These are phyloP conservation scores for Phortica variegata DNA, from an alignment of 1,140 invertebrate species.

Conservation along the genomic window DNA sequence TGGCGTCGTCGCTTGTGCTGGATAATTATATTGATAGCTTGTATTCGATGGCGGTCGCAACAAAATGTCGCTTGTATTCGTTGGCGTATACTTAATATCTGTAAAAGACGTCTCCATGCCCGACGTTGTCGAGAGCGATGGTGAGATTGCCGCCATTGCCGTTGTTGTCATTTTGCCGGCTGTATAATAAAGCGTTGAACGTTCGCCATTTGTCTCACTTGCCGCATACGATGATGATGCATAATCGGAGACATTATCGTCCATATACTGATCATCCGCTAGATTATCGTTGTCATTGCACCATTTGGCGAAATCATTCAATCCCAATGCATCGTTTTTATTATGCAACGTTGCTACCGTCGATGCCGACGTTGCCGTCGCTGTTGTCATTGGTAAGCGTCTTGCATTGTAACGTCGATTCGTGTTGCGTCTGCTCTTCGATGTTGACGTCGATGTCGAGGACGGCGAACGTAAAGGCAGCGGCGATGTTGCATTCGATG, in stretches of 20 bases:
- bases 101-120: no score
- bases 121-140: constrained; percentile 23
- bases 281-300: constrained; percentile 17
- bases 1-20: constrained; percentile 20
- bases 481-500: no score
- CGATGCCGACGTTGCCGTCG: background rate
- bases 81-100: constrained; percentile 17
- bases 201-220: background rate
- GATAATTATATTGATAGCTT: constrained; percentile 33
- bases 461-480: no score
- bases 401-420: background rate
- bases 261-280: constrained; percentile 34
- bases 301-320: constrained; percentile 9
- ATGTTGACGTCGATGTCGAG: no score
- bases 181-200: background rate
- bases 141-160: constrained; percentile 33
- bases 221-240: constrained; percentile 2
- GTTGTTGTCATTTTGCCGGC: constrained; percentile 12
- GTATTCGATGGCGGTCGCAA: constrained; percentile 37
- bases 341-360: no score
- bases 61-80: constrained; percentile 31
- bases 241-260: constrained; percentile 35
- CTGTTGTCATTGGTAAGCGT: background rate
- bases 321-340: no score
- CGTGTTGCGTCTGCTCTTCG: constrained; percentile 2